phyloP scores from a whole-genome alignment of 2,113 vertebrate species.

The Nibea albiflora region DNA sequence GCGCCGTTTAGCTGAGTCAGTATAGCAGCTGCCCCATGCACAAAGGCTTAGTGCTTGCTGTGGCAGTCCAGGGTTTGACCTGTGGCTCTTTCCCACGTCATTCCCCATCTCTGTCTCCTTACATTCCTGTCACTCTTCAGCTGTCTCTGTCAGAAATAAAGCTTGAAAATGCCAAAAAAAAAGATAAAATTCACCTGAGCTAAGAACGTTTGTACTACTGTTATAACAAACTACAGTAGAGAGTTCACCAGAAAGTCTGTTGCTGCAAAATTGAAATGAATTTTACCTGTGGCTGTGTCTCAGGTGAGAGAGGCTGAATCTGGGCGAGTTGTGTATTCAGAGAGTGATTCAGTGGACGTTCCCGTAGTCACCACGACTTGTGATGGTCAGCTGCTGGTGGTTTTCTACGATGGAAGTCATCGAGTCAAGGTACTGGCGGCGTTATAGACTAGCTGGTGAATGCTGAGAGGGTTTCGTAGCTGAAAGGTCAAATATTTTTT shows the following conservation, averaged over 20 bases:
- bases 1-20: too few relatives aligned
- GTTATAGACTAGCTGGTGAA: background rate
- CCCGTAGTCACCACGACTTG: constrained; percentile 72
- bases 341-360: constrained; percentile 62
- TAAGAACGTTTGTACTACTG: background rate
- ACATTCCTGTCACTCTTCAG: too few relatives aligned
- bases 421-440: constrained; percentile 57
- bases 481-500: background rate
- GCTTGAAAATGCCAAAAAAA: too few relatives aligned
- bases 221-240: constrained; percentile 13
- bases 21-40: too few relatives aligned
- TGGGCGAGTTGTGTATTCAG: constrained; percentile 70
- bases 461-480: background rate
- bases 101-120: too few relatives aligned
- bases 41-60: too few relatives aligned
- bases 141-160: too few relatives aligned
- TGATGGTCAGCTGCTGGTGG: constrained; percentile 76
- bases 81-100: too few relatives aligned
- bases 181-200: too few relatives aligned
- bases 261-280: background rate
- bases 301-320: constrained; percentile 77
- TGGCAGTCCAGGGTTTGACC: too few relatives aligned
- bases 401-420: constrained; percentile 74
- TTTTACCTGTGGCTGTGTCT: background rate
- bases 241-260: too few relatives aligned